Evolutionary conservation across 2,113 vertebrate species (phyloP).

Genomic region (Pseudopipra pipra): DNA sequence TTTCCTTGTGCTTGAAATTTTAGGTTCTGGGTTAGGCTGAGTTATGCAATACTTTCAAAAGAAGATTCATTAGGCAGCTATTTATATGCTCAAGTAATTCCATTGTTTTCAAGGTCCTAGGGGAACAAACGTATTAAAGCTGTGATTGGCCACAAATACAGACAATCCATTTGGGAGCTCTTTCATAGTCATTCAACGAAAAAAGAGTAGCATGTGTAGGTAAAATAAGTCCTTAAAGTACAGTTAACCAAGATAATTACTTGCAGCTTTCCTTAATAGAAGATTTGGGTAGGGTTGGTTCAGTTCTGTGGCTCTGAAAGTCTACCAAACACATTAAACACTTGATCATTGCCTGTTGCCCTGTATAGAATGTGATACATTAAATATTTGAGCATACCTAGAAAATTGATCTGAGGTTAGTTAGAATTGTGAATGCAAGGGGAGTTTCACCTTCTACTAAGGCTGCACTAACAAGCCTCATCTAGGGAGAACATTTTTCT

Average conservation of each 20-base stretch:
- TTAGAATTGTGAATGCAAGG: not conserved
- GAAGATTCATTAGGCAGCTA: not conserved
- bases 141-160: not conserved
- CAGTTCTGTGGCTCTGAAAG: not conserved
- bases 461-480: not conserved
- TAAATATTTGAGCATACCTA: not conserved
- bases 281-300: not conserved
- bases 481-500: not conserved
- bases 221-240: constrained; percentile 3
- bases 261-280: not conserved
- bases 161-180: not conserved
- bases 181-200: not conserved
- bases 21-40: not conserved
- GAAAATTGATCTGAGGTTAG: not conserved
- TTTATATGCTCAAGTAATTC: constrained; percentile 16
- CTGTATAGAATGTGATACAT: not conserved
- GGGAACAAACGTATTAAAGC: not conserved
- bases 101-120: not conserved
- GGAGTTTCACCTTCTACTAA: not conserved
- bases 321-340: not conserved
- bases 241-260: not conserved
- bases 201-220: not conserved
- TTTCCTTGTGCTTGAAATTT: not conserved
- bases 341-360: not conserved
- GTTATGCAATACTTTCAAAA: not conserved